Evolutionary conservation across 2,888 invertebrate species (phyloP).

Genomic region (Glomeris marginata): DNA sequence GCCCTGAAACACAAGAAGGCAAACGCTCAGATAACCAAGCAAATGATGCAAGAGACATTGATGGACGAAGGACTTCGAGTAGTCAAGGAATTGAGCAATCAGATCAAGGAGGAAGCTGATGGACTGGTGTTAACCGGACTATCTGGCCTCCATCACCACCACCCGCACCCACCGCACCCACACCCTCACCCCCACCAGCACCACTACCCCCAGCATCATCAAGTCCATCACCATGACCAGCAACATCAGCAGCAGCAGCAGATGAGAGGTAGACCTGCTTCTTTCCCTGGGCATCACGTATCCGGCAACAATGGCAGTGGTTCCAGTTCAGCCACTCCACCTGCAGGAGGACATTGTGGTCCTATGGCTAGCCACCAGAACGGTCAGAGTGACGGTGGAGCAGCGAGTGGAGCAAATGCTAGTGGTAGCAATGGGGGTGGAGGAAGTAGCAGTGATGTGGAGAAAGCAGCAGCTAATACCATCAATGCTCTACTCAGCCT

Average conservation of each 20-base stretch:
- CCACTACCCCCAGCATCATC: slow-evolving; percentile 3
- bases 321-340: too few species aligned
- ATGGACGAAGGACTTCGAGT: slow-evolving; percentile 36
- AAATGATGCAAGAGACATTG: slow-evolving; percentile 30
- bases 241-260: too few species aligned
- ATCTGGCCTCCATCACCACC: slow-evolving; percentile 1
- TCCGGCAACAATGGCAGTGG: too few species aligned
- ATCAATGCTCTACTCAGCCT: slow-evolving; percentile 15
- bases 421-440: slow-evolving; percentile 5
- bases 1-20: slow-evolving; percentile 17
- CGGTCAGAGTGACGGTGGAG: background rate
- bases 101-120: slow-evolving; percentile 20
- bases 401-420: background rate
- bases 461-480: slow-evolving; percentile 15
- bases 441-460: slow-evolving; percentile 12
- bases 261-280: too few species aligned
- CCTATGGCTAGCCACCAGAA: too few species aligned
- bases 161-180: slow-evolving; percentile 2
- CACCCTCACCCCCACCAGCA: background rate
- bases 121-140: slow-evolving; percentile 13
- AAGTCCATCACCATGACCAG: slow-evolving; percentile 6
- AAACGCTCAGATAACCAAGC: slow-evolving; percentile 21
- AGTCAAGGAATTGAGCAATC: slow-evolving; percentile 26
- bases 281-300: too few species aligned
- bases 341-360: too few species aligned